Conservation (phyloP, 2,113 vertebrate species). For the Pristiophorus japonicus region DNA sequence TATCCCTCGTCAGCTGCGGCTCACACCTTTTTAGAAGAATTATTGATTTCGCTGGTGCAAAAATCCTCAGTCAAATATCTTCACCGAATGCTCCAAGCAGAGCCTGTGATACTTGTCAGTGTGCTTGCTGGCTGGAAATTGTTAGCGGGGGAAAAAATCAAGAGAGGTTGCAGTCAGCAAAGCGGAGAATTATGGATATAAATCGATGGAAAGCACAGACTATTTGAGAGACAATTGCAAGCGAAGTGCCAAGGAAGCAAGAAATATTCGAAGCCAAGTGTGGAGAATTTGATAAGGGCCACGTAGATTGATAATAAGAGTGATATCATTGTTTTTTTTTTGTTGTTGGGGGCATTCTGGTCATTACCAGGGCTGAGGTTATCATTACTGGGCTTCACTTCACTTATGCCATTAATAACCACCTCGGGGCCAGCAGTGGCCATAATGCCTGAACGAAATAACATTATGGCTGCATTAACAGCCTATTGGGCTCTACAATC, state of each 20-base stretch:
- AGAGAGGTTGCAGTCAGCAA: not conserved
- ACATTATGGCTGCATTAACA: not conserved
- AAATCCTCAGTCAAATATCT: not conserved
- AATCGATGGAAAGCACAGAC: not conserved
- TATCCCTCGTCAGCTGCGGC: not conserved
- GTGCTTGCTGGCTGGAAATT: not conserved
- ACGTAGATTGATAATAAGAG: not conserved
- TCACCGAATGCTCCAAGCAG: not conserved
- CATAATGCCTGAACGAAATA: not conserved
- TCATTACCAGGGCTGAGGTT: not conserved
- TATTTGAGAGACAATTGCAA: not conserved
- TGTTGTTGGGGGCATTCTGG: not conserved
- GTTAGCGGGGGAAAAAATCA: not conserved
- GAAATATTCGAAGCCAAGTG: constrained; percentile 7
- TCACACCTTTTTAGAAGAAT: not conserved
- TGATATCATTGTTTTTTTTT: not conserved
- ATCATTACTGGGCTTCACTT: not conserved
- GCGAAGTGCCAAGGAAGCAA: not conserved
- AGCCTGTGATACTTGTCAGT: not conserved
- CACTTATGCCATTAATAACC: not conserved
- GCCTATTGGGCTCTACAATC: not conserved
- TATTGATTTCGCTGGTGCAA: not conserved
- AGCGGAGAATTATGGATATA: not conserved
- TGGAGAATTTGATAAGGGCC: not conserved
- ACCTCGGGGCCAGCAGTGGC: not conserved